Evolutionary conservation across 2,113 vertebrate species (phyloP).

Genomic region (Oostethus manadensis): DNA sequence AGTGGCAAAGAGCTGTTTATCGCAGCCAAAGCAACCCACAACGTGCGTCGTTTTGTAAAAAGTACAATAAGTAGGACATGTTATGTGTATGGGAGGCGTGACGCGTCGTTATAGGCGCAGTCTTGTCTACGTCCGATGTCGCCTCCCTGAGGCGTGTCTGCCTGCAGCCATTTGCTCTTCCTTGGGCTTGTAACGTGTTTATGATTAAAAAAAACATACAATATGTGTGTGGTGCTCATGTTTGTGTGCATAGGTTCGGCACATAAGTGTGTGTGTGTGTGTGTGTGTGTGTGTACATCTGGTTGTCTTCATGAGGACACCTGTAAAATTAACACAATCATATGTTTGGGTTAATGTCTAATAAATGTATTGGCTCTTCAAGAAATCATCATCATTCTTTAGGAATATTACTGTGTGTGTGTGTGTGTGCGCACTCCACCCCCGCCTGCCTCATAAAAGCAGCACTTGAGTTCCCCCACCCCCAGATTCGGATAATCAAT

Average conservation of each 20-base stretch:
- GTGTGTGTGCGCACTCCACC: background rate
- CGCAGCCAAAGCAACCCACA: background rate
- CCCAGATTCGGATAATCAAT: slow-evolving; percentile 49
- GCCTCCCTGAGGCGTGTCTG: no score
- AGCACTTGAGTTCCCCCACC: slow-evolving; percentile 34
- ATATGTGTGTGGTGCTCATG: background rate
- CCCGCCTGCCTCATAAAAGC: slow-evolving; percentile 29
- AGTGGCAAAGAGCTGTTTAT: no score
- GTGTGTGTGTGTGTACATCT: no score
- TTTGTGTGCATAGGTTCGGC: background rate
- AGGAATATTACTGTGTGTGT: no score
- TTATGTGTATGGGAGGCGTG: no score
- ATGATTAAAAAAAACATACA: background rate
- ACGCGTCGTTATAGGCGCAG: background rate
- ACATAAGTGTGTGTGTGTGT: background rate
- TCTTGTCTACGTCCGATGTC: background rate
- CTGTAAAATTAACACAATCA: no score
- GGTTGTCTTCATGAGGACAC: no score
- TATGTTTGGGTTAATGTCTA: no score
- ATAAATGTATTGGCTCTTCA: no score
- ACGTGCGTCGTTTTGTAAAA: no score
- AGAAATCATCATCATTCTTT: no score
- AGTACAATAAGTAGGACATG: background rate
- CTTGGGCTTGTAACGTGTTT: background rate
- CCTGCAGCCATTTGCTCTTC: background rate